Base-by-base conservation (phyloP, 2,113 vertebrate genomes). In the Clupea harengus region DNA sequence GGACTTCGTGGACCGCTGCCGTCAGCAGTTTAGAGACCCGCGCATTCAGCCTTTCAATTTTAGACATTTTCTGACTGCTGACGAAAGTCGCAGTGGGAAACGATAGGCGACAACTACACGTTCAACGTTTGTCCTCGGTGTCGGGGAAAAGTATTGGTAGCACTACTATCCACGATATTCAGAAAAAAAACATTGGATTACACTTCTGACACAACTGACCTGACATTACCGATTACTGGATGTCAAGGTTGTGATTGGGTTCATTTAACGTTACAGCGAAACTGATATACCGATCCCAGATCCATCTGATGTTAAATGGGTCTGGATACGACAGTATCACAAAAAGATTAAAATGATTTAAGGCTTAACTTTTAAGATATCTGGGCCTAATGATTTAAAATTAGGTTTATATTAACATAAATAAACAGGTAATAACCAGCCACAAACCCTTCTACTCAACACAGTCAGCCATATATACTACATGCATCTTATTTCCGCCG, bases 31-130 rank as follows among this genome's bases (percentile, higher is more conserved):
- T 93, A 39, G 92, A 86, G 89, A 95, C 92, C 20, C 93, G 92
- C n/a, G 88, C 88, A 1, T 93, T 94, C 84, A 94, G 60, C 39
- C 91, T 90, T n/a, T 95, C 93, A 47, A 94, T 83, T 85, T 94
- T 93, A 64, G 93, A 93, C 92, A 94, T 94, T 15, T 39, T 78
- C 8, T 39, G 39, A 39, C 39, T 39, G 39, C 39, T 39, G 39
- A 39, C 11, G 25, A 18, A 13, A 1, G 72, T 2, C 13, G 28
- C 72, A 15, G 72, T 39, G 13, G 72, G 2, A 78, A 13, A 78
- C 72, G 32, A 39, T 15, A 32, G 9, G 13, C 25, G 32, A 39
- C 28, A 78, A 75, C 11, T 47, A 11, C 1, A 2, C 47, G 13
- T 11, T 49, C 10, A 49, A 49, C 47, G 9, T 7, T 49, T 49